These are phyloP conservation scores for Anastrepha obliqua DNA, from an alignment of 1,140 invertebrate species.

Conservation along the genomic window DNA sequence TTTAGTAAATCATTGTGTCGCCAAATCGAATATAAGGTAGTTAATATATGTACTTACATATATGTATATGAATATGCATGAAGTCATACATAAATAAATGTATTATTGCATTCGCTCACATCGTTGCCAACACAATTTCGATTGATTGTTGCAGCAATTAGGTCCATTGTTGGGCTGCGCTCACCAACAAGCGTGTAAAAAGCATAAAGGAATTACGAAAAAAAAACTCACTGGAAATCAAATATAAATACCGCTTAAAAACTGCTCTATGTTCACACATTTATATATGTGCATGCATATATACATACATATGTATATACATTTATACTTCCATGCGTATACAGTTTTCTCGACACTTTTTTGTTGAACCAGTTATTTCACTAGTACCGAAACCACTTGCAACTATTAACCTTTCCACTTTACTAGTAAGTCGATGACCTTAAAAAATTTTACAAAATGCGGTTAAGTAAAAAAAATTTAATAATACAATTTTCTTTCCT, in stretches of 20 bases:
- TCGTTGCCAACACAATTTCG: not conserved
- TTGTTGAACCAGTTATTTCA: not conserved
- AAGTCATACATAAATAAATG: no score
- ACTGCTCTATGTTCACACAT: no score
- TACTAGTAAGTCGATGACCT: slow-evolving; percentile 18
- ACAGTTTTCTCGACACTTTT: not conserved
- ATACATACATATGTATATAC: no score
- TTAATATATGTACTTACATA: no score
- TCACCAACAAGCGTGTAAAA: not conserved
- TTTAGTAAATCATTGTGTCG: no score
- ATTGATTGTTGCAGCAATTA: not conserved
- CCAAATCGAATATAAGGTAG: no score
- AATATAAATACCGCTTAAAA: not conserved
- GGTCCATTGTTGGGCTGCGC: not conserved
- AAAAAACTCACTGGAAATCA: not conserved
- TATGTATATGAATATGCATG: no score
- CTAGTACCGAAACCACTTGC: not conserved
- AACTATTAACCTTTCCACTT: slow-evolving; percentile 12
- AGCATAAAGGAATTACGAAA: not conserved
- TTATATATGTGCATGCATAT: not conserved
- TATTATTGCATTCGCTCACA: no score
- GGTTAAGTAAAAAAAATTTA: slow-evolving; percentile 10
- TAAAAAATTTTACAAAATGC: slow-evolving; percentile 23
- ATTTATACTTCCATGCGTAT: no score
- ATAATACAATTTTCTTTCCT: slow-evolving; percentile 5